A percentile compares a stretch with the other conserved stretches of the same genome.
phyloP scores from a whole-genome alignment of 1,140 invertebrate species.

The Akabosia matsudoensis region DNA sequence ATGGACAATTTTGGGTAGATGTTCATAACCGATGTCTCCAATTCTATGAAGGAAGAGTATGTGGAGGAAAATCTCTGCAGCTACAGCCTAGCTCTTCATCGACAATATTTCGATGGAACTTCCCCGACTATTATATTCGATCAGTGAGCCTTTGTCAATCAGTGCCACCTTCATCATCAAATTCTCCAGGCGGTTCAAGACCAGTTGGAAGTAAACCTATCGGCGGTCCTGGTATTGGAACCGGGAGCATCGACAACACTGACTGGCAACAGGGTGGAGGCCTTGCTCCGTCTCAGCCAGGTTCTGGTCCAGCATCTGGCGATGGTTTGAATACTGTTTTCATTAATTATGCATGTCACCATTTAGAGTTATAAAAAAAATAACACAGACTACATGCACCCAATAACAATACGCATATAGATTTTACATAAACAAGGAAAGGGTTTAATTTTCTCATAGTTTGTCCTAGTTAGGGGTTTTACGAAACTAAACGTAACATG shows the following conservation, averaged over 20 bases:
- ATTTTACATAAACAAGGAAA: no score
- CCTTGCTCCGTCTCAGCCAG: not conserved
- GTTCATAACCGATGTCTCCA: constrained; percentile 34
- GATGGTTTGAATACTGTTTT: no score
- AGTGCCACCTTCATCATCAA: not conserved
- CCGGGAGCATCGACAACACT: not conserved
- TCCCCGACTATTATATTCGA: constrained; percentile 26
- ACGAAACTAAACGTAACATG: no score
- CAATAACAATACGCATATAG: no score
- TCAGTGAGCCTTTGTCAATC: constrained; percentile 30
- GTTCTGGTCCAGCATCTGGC: not conserved
- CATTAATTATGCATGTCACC: no score
- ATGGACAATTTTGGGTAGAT: constrained; percentile 30
- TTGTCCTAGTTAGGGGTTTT: no score
- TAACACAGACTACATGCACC: no score
- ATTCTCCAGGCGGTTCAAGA: not conserved
- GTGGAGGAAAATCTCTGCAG: constrained; percentile 30
- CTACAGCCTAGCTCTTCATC: constrained; percentile 10
- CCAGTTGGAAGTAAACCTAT: not conserved
- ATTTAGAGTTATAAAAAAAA: no score
- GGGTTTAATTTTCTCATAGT: no score
- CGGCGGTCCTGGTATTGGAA: not conserved
- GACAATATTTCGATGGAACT: constrained; percentile 29
- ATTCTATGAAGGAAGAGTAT: constrained; percentile 31
- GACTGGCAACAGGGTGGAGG: constrained; percentile 6